Percentiles rank a stretch among this genome's conserved stretches.
Evolutionary conservation across 2,888 invertebrate species (phyloP).

Genomic region (Idaea straminata): DNA sequence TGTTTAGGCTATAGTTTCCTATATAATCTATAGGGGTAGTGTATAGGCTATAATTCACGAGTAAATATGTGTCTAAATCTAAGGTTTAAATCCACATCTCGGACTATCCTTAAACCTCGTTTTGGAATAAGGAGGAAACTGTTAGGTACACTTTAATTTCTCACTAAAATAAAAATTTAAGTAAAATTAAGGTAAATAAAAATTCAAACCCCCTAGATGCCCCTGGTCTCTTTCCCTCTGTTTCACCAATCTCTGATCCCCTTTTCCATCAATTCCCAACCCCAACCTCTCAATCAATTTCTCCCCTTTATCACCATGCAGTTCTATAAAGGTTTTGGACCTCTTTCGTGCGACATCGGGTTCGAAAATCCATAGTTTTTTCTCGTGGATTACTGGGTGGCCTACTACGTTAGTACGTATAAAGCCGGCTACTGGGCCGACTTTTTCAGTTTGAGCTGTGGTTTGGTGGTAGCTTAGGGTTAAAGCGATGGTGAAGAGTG

Average conservation of each 20-base stretch:
- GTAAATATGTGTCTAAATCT: too few species aligned
- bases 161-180: background rate
- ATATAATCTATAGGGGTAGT: too few species aligned
- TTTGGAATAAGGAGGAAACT: too few species aligned
- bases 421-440: slow-evolving; percentile 55
- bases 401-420: slow-evolving; percentile 80
- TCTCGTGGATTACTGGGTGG: slow-evolving; percentile 80
- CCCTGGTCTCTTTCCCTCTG: slow-evolving; percentile 80
- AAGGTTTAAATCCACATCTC: too few species aligned
- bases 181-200: slow-evolving; percentile 43
- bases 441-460: slow-evolving; percentile 34
- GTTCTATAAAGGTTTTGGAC: slow-evolving; percentile 79
- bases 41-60: too few species aligned
- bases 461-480: slow-evolving; percentile 43
- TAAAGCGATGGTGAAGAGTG: slow-evolving; percentile 32
- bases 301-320: slow-evolving; percentile 83
- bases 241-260: slow-evolving; percentile 70
- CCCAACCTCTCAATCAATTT: slow-evolving; percentile 83
- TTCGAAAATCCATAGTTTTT: slow-evolving; percentile 82
- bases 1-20: too few species aligned
- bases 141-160: too few species aligned
- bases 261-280: slow-evolving; percentile 82
- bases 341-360: slow-evolving; percentile 82
- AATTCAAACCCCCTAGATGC: slow-evolving; percentile 77
- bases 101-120: too few species aligned